Base-by-base conservation (phyloP, 2,888 invertebrate genomes). In the Ctena decussata region DNA sequence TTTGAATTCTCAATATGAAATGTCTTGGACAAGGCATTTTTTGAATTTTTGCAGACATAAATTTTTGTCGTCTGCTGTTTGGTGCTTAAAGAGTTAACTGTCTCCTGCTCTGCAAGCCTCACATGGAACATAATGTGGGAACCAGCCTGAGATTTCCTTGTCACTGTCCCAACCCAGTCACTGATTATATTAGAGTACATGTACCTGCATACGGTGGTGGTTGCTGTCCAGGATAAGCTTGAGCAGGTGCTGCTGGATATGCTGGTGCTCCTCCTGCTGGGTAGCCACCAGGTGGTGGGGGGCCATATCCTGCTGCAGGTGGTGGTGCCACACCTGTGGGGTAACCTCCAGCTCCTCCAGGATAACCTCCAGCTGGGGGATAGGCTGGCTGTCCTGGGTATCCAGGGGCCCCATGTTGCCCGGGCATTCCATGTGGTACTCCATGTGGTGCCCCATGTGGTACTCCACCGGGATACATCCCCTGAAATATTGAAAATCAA, bases 381-480 rank as follows among this genome's bases (percentile, higher is more conserved):
- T 75, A 80, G 53, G 65, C 72, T 37, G 81, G 76, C 32, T 74
- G 80, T 5, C 78, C 84, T 37, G 87, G 87, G 76, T 87, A 87
- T 27, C 44, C 70, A 32, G 80, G 86, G 18, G 77, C 77, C 32
- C 69, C 80, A 74, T 70, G 65, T 30, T 32, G 79, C 41, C 44
- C 60, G 73, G 0, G 81, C 72, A 60, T 80, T n/a, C 81, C 84
- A 73, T 85, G 79, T n/a, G 74, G 82, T 46, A 71, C 60, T 24
- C 80, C 87, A 76, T 81, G 85, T n/a, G 49, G 76, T 24, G 41
- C 41, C 6, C 35, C 84, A 71, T 85, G 74, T 24, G 24, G 65
- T 30, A 76, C 39, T 70, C 84, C 84, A n/a, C 80, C 75, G 32
- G 85, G 85, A 44, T 84, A 84, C 83, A 85, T 85, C 12, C 87